Base-by-base conservation (phyloP, 2,113 vertebrate genomes). In the Seriola dumerili region DNA sequence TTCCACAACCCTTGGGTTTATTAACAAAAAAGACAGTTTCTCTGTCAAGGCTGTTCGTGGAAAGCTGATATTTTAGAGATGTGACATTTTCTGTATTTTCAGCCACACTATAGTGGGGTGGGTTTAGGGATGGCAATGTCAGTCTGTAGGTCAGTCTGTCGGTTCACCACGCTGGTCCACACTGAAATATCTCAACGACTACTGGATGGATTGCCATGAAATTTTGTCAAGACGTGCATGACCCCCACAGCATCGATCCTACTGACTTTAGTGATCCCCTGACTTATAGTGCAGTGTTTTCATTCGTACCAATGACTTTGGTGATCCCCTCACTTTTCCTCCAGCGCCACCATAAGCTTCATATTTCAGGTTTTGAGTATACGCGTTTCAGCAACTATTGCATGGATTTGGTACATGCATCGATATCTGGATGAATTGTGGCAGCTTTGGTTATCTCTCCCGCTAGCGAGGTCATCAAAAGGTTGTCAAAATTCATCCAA, bases 11-110 rank as follows among this genome's bases (percentile, higher is more conserved):
- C 1, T 3, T 44, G 4, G 23, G 61, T 40, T 71, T 64, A 69
- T 63, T 42, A 72, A 78, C 46, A 72, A n/a, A 58, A 58, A 68
- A 17, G 19, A 19, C 25, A 38, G 11, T 16, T 34, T 50, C 38
- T 64, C 25, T 70, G 70, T 63, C 16, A 42, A 52, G n/a, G 40
- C 32, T 13, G n/a, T 64, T 70, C 12, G 25, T 58, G 59, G 58
- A 57, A 50, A 58, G 46, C 9, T 69, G 44, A 32, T 29, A 68
- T 61, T 65, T n/a, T 5, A 2, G 29, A 62, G 55, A 63, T 67
- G 38, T 70, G 50, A 46, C 61, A 8, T 25, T 58, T 29, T 58
- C 23, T 25, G 21, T 3, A 13, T 44, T 70, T 50, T 72, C 9
- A 57, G 38, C 14, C 38, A 8, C 8, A 1, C n/a, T 62, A 36